Evolutionary conservation across 2,113 vertebrate genomes (phyloP).

Genomic region (Protobothrops mucrosquamatus): DNA sequence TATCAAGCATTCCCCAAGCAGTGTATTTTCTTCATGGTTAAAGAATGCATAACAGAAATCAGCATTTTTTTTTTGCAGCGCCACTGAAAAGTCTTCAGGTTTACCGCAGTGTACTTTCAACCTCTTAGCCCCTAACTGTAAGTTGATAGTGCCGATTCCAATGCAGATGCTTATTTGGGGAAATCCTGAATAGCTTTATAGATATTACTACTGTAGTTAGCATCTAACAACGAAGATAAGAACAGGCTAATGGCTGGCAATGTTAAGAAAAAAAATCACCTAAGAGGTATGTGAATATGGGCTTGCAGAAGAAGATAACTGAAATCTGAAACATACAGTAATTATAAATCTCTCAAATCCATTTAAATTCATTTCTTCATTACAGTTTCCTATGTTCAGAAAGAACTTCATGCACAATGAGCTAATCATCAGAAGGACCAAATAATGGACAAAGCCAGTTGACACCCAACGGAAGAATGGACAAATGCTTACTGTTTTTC

Average conservation of each 20-base stretch:
- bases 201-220: background rate
- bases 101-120: background rate
- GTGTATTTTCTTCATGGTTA: background rate
- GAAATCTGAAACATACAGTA: background rate
- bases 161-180: background rate
- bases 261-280: constrained; percentile 11
- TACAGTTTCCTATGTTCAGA: background rate
- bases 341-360: background rate
- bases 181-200: constrained; percentile 2
- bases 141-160: background rate
- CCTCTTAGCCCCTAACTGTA: background rate
- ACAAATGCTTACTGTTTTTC: background rate
- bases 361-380: background rate
- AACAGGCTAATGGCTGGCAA: constrained; percentile 3
- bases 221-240: background rate
- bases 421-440: background rate
- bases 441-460: background rate
- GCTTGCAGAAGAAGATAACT: background rate
- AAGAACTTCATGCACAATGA: background rate
- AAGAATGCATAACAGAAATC: background rate
- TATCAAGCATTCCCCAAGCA: background rate
- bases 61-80: background rate
- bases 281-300: background rate
- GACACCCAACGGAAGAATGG: background rate
- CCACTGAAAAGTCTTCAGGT: background rate